Percentiles rank a stretch among this genome's conserved stretches.
phyloP scores from a whole-genome alignment of 2,113 vertebrate genomes.

The Aptenodytes forsteri region DNA sequence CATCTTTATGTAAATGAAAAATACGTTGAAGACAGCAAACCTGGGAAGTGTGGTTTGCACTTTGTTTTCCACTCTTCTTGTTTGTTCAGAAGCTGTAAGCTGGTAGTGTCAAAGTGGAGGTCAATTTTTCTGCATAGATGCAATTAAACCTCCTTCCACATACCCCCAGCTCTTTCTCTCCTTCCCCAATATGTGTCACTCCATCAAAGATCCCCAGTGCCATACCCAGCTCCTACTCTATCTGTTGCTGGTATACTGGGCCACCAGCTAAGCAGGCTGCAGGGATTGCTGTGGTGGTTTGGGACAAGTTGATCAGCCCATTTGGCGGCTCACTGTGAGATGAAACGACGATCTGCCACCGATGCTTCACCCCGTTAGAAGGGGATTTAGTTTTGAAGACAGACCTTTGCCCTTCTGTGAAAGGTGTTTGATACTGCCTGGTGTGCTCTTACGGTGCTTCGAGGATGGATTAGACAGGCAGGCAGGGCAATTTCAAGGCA shows the following conservation, averaged over 20 bases:
- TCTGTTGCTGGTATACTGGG: rapidly evolving
- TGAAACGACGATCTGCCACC: rapidly evolving
- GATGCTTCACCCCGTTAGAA: rapidly evolving
- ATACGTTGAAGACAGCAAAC: background rate
- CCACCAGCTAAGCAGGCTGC: background rate
- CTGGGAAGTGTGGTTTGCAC: background rate
- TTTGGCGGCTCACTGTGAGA: background rate
- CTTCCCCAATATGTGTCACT: background rate
- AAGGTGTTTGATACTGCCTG: background rate
- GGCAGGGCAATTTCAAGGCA: rapidly evolving
- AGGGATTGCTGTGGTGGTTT: background rate
- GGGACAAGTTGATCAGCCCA: rapidly evolving
- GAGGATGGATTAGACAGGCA: background rate
- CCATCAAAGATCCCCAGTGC: rapidly evolving
- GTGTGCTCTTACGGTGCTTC: background rate
- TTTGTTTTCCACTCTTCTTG: background rate
- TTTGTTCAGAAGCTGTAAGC: background rate
- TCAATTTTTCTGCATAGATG: background rate
- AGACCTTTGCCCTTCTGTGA: background rate
- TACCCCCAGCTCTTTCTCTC: background rate
- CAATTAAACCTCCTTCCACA: rapidly evolving
- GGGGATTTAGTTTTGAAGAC: too few relatives aligned
- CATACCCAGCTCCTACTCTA: rapidly evolving
- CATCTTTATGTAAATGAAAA: background rate
- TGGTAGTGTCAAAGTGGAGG: background rate